Evolutionary conservation across 2,888 invertebrate species (phyloP), one percentile per base, ranked within the genome.

Genomic region (Hydraecia micacea): DNA sequence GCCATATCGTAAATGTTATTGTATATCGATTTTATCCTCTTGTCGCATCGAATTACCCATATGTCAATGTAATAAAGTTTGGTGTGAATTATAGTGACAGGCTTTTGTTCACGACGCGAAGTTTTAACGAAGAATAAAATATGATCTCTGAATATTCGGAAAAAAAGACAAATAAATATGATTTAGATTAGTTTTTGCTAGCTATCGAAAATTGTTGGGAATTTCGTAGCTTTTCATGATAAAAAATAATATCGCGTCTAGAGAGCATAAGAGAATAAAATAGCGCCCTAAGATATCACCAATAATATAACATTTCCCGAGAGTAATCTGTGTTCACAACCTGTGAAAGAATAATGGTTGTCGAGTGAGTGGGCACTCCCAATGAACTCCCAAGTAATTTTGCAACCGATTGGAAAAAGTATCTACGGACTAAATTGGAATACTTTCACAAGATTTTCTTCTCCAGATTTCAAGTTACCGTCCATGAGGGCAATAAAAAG

Each of bases 321-420:
- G 84, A 89, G 88, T 90, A 91, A 93, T 92, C 90, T 88, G 90
- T 91, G 93, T 88, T 90, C 92, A 90, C 87, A 89, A 90, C 83
- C 92, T 93, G 93, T 91, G 89, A 92, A 93, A 94, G 93, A 94
- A 92, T 93, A 94, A 94, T 93, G 90, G 89, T 81, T 79, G 86
- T 83, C 89, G 90, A 90, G 88, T 89, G 90, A 92, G 82, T 90
- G 91, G 90, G 90, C 91, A 88, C 85, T 88, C 70, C 78, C 84
- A 77, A 83, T 89, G 88, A 90, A 90, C 88, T 89, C 81, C 85
- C 85, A 87, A 92, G 92, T 91, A 91, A 93, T 92, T 94, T 93
- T 90, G 90, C 91, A 91, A 89, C 82, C 90, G 90, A 94, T 93
- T 92, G 93, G 91, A 92, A 92, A 83, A 92, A 90, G 81, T 89